phyloP scores from a whole-genome alignment of 2,113 vertebrate species.

The Syngnathus scovelli region DNA sequence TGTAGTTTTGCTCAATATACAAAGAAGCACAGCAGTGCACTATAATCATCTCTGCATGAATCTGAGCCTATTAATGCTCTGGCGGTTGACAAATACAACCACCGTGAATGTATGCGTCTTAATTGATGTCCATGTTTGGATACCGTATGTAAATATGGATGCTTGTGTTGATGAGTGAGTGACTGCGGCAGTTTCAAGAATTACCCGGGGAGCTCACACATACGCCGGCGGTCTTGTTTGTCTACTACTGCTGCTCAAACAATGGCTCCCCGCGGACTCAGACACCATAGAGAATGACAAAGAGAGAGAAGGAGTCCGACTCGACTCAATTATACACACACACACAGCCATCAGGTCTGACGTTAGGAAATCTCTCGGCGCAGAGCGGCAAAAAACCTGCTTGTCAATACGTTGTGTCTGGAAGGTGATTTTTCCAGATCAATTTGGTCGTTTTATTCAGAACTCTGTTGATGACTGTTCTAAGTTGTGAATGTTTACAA shows the following conservation, averaged over 20 bases:
- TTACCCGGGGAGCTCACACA: conserved; percentile 54
- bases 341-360: conserved; percentile 17
- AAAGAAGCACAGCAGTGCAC: conserved; percentile 21
- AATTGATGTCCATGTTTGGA: conserved; percentile 1
- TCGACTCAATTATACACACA: conserved; percentile 45
- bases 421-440: neutral
- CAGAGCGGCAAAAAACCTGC: conserved; percentile 27
- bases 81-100: neutral
- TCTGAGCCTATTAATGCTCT: neutral
- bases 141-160: neutral
- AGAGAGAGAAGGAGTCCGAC: conserved; percentile 34
- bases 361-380: conserved; percentile 21
- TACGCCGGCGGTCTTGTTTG: conserved; percentile 61
- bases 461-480: too few species aligned
- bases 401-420: conserved; percentile 30
- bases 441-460: neutral
- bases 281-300: conserved; percentile 32
- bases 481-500: too few species aligned
- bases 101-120: neutral
- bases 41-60: conserved; percentile 24
- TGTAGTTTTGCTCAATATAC: conserved; percentile 63
- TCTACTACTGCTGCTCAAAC: conserved; percentile 65
- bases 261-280: conserved; percentile 57
- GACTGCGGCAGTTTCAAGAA: conserved; percentile 53
- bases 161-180: conserved; percentile 37